phyloP scores from a whole-genome alignment of 2,113 vertebrate species.

The Progne subis region DNA sequence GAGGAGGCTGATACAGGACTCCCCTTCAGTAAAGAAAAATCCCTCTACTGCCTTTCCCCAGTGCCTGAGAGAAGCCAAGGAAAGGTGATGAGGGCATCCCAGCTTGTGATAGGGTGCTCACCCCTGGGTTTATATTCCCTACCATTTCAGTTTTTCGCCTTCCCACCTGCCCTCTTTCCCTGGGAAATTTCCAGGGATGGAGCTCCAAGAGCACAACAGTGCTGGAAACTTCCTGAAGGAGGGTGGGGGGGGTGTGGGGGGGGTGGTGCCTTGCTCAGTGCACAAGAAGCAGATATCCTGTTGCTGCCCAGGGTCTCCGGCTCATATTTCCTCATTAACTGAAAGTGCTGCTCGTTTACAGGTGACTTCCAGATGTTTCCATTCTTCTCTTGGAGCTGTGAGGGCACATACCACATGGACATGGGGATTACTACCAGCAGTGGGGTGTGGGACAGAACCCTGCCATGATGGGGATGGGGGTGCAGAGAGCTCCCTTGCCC shows the following conservation, averaged over 20 bases:
- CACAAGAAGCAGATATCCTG: slow-evolving; percentile 52
- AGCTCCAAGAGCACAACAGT: not conserved
- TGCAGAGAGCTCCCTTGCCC: not conserved
- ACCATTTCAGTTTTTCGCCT: not conserved
- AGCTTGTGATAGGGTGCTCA: not conserved
- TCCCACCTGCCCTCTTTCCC: not conserved
- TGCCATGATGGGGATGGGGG: not conserved
- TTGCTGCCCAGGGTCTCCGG: slow-evolving; percentile 9
- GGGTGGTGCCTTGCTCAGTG: not conserved
- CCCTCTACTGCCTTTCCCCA: not conserved
- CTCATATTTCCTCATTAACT: slow-evolving; percentile 69
- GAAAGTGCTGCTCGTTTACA: not conserved
- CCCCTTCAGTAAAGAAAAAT: not conserved
- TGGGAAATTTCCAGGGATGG: not conserved
- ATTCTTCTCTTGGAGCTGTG: not conserved
- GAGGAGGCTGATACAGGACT: not conserved
- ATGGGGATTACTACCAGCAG: not conserved
- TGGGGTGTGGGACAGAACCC: not conserved
- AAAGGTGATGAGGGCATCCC: not conserved
- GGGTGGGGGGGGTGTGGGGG: not conserved
- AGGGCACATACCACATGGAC: not conserved
- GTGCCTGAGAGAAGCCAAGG: not conserved
- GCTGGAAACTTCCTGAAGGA: not conserved
- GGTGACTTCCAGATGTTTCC: slow-evolving; percentile 68
- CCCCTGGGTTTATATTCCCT: not conserved